Evolutionary conservation across 1,140 invertebrate genomes (phyloP), one percentile per base, ranked within the genome.

Genomic region (Alviniconcha marisindica): DNA sequence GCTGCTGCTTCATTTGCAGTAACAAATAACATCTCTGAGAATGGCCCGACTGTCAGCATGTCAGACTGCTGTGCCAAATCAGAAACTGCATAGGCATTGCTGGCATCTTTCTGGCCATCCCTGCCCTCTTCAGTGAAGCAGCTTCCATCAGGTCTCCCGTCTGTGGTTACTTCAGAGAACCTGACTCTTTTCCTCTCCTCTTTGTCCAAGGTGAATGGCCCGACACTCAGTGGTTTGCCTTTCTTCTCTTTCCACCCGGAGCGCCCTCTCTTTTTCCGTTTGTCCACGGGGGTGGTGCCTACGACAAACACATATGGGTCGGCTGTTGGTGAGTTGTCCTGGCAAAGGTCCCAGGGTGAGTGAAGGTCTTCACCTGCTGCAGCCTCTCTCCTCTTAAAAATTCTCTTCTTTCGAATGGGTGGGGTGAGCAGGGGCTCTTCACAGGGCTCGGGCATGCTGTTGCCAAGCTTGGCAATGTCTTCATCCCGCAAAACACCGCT

Each of bases 231-330:
- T 31, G 60, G 15, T 33, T 77, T 76, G 38, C 69, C 63, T 44
- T 81, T 74, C 42, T 78, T 60, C 56, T 76, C 80, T 83, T 74
- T 81, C 2, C 54, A 28, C 24, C 44, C 40, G 3, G 56, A 18
- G 18, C 60, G 48, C 24, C 73, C 73, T 56, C 42, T 84, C 18
- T 48, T 54, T 28, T 63, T 83, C 18, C 42, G 40, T 48, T 54
- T 82, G n/a, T 33, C 40, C 33, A 66, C 60, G 12, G 78, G 85
- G 2, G 74, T 76, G 48, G 84, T 74, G 31, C 79, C 56, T 4
- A 77, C 77, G 31, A 74, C 48, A 42, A 86, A 84, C 54, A 38
- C 44, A 36, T 83, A 84, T 14, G 85, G 83, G 66, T 84, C 85
- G 31, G 77, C 60, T 36, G 78, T 31, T 4, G 77, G 44, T 7